Evolutionary conservation across 2,113 vertebrate genomes (phyloP), one percentile per base, ranked within the genome.

Genomic region (Sterrhoptilus dennistouni): DNA sequence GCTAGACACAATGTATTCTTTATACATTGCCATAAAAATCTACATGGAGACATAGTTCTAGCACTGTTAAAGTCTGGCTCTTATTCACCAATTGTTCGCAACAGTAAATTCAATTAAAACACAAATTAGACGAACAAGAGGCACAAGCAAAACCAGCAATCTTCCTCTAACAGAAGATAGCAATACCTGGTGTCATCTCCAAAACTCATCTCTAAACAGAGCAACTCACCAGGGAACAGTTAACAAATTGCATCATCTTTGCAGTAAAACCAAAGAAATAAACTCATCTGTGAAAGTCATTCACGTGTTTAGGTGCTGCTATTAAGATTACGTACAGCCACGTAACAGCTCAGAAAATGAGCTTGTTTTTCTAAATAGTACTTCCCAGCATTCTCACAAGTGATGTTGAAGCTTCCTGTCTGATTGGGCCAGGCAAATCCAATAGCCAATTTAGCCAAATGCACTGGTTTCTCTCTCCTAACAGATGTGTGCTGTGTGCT

Each of bases 121-220:
- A 81, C 12, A 53, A 68, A 89, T 87, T 45, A 89, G 57, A 60
- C 5, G 66, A 31, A 29, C 17, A 81, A 78, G 47, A 53, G 52
- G 14, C 49, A 68, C 28, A 76, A 89, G 35, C 12, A 61, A 85
- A 87, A 76, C 40, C 6, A 85, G 18, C 36, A 79, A 69, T 53
- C 45, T 57, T 76, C 75, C 33, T 87, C 29, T 91, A 80, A 85
- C 0, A 90, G 42, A 77, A 85, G 50, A 90, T 21, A 77, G 71
- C 38, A 96, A 65, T 80, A 94, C 45, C 75, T 96, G 66, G 63
- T 87, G 63, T 45, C 72, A 72, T 85, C 87, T 87, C 70, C 75
- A 91, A 87, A 93, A 87, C 33, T 87, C 42, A 83, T 83, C 61
- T 93, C 74, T 96, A 90, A 95, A 61, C 42, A 65, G 50, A 76